Conservation (phyloP, 64 coral and sea anemone species). For the Acropora tenuis region DNA sequence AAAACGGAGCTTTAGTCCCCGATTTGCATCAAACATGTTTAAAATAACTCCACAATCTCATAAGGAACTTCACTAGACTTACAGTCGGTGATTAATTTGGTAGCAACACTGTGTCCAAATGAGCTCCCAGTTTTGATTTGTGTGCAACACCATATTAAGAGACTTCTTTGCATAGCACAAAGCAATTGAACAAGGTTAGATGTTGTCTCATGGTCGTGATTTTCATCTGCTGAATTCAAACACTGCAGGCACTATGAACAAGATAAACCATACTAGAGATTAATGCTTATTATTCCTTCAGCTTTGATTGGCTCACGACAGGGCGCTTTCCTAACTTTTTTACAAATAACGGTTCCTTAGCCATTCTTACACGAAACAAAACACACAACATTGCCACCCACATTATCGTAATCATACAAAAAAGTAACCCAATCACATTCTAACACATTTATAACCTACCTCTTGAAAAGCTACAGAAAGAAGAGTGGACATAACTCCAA, state of each 20-base stretch:
- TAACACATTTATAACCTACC: constrained; percentile 33
- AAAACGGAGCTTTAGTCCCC: too few species aligned
- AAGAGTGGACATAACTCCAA: constrained; percentile 94
- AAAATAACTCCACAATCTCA: too few species aligned
- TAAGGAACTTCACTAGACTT: not conserved
- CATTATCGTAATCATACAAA: too few species aligned
- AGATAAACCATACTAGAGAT: not conserved
- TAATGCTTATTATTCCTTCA: not conserved
- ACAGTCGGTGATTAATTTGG: constrained; percentile 66
- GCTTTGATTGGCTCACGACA: too few species aligned
- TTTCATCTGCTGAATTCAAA: constrained; percentile 47
- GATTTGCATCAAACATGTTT: too few species aligned
- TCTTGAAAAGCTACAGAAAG: constrained; percentile 95
- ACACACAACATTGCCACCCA: too few species aligned
- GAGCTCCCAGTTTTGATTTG: constrained; percentile 69
- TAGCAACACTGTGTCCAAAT: constrained; percentile 61
- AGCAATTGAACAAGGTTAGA: constrained; percentile 95
- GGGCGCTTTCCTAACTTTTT: too few species aligned
- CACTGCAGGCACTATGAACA: constrained; percentile 63
- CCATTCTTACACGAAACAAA: too few species aligned
- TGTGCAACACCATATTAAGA: constrained; percentile 71
- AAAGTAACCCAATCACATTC: not conserved
- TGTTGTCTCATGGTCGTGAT: constrained; percentile 51
- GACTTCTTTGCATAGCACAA: constrained; percentile 95
- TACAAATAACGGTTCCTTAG: too few species aligned